Conservation (phyloP, 1,140 invertebrate genomes). For the honey bee (Apis mellifera) region Amel_HAv3.1 CM009937.2:12076001-12076500, state of each 20-base stretch:
- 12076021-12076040: slow-evolving; percentile 91
- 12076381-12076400: slow-evolving; percentile 16
- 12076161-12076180: slow-evolving; percentile 92
- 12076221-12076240: slow-evolving; percentile 54
- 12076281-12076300: slow-evolving; percentile 2
- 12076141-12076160: slow-evolving; percentile 97
- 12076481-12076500: not conserved
- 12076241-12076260: slow-evolving; percentile 43
- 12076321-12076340: slow-evolving; percentile 41
- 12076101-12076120: slow-evolving; percentile 86
- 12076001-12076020: slow-evolving; percentile 89
- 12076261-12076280: slow-evolving; percentile 8
- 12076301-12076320: slow-evolving; percentile 32
- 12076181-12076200: slow-evolving; percentile 75
- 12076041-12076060: slow-evolving; percentile 86
- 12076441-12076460: not conserved
- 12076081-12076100: slow-evolving; percentile 85
- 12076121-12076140: slow-evolving; percentile 88
- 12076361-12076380: not conserved
- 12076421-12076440: not conserved
- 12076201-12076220: slow-evolving; percentile 47
- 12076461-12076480: too few species aligned
- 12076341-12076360: slow-evolving; percentile 38
- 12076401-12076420: not conserved
- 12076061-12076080: slow-evolving; percentile 81